Evolutionary conservation across 2,113 vertebrate genomes (phyloP).

Genomic region (Xiphophorus hellerii): DNA sequence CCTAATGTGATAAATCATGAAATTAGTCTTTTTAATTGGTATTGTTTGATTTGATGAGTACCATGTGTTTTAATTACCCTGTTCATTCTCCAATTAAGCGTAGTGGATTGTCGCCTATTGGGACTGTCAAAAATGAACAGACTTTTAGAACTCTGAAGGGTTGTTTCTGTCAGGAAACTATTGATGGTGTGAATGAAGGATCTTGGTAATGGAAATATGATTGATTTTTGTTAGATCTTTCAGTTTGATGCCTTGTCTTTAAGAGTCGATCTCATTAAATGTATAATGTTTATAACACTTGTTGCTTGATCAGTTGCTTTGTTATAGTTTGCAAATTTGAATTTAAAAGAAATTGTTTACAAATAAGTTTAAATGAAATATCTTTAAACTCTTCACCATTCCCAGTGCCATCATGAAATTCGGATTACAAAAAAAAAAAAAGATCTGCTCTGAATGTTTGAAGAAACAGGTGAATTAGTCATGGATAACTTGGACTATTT

Average conservation of each 20-base stretch:
- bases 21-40: conserved; percentile 69
- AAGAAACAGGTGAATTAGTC: background rate
- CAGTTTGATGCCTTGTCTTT: background rate
- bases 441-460: background rate
- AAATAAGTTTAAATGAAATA: background rate
- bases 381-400: background rate
- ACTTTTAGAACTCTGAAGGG: conserved; percentile 16
- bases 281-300: background rate
- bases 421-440: background rate
- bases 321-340: background rate
- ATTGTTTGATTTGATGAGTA: conserved; percentile 66
- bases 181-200: background rate
- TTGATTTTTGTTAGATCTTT: background rate
- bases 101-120: conserved; percentile 41
- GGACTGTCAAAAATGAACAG: conserved; percentile 33
- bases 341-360: background rate
- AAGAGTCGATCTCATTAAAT: background rate
- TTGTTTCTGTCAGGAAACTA: conserved; percentile 9
- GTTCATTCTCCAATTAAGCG: conserved; percentile 62
- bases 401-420: background rate
- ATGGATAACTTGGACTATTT: background rate
- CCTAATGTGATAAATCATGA: conserved; percentile 68
- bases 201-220: background rate
- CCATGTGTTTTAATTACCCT: conserved; percentile 69
- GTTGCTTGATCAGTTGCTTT: background rate